phyloP scores from a whole-genome alignment of 2,888 invertebrate species.

The Junonia oenone region DNA sequence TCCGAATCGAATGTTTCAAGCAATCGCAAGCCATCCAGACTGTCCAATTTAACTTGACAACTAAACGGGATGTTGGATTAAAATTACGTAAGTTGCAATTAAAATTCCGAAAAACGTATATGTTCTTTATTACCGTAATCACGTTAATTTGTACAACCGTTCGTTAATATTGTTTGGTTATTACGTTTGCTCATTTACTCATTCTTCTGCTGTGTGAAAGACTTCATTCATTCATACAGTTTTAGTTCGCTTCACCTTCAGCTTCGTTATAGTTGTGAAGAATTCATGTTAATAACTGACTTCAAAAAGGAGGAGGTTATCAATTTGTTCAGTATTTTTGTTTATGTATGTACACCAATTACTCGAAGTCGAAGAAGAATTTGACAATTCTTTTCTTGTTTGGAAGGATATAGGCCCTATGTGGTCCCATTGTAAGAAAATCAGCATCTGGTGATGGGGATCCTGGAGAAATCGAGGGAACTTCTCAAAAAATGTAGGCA shows the following conservation, averaged over 20 bases:
- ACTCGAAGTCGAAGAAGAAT: too few relatives aligned
- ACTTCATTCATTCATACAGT: constrained; percentile 3
- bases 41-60: neutral
- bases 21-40: neutral
- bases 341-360: neutral
- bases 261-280: neutral
- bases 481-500: too few relatives aligned
- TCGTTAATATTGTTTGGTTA: constrained; percentile 6
- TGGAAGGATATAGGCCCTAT: too few relatives aligned
- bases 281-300: neutral
- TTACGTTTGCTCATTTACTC: constrained; percentile 6
- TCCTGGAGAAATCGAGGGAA: too few relatives aligned
- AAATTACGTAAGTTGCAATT: neutral
- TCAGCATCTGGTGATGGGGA: too few relatives aligned
- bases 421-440: too few relatives aligned
- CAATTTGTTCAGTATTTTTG: neutral
- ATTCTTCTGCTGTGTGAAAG: constrained; percentile 8
- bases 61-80: neutral
- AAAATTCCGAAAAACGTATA: neutral
- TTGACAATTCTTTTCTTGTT: too few relatives aligned
- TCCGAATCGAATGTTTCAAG: too few relatives aligned
- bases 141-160: constrained; percentile 6
- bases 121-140: constrained; percentile 2
- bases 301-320: too few relatives aligned
- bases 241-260: neutral